Percentiles rank a stretch among this genome's conserved stretches.
phyloP scores from a whole-genome alignment of 2,113 vertebrate genomes.

The Globicephala melas region DNA sequence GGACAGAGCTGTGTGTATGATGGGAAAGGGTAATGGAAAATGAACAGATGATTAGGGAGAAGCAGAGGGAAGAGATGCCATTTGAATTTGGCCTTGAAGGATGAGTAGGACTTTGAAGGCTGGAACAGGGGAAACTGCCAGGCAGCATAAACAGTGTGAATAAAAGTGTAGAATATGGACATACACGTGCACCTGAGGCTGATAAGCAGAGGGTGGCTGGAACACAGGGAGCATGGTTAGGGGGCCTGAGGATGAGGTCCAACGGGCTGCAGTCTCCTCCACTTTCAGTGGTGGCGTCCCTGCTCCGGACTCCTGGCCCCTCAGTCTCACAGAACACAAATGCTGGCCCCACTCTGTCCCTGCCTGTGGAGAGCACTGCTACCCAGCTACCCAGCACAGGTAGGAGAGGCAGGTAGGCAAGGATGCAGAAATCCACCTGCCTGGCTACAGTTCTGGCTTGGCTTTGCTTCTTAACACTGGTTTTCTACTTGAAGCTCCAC shows the following conservation, averaged over 20 bases:
- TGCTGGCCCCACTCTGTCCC: fast-evolving
- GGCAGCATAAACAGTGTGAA: background rate
- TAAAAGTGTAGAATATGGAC: background rate
- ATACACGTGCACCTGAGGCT: fast-evolving
- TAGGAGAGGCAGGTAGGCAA: background rate
- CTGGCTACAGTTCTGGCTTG: background rate
- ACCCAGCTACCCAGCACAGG: background rate
- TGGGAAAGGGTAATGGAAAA: background rate
- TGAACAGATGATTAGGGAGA: background rate
- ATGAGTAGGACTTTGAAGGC: background rate
- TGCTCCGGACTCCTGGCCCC: background rate
- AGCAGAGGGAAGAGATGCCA: background rate
- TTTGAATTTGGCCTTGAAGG: background rate
- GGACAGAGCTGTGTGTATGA: background rate
- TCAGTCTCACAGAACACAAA: background rate
- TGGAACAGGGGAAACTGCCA: background rate
- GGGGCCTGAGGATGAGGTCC: too few species aligned
- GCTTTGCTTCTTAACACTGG: background rate
- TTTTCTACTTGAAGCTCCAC: background rate
- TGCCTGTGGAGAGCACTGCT: background rate
- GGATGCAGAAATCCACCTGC: background rate
- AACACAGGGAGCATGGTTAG: fast-evolving
- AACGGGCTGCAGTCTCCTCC: background rate
- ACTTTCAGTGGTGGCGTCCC: background rate
- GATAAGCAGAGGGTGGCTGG: background rate